phyloP scores from a whole-genome alignment of 2,113 vertebrate genomes.

The Corythoichthys haematopterus region DNA sequence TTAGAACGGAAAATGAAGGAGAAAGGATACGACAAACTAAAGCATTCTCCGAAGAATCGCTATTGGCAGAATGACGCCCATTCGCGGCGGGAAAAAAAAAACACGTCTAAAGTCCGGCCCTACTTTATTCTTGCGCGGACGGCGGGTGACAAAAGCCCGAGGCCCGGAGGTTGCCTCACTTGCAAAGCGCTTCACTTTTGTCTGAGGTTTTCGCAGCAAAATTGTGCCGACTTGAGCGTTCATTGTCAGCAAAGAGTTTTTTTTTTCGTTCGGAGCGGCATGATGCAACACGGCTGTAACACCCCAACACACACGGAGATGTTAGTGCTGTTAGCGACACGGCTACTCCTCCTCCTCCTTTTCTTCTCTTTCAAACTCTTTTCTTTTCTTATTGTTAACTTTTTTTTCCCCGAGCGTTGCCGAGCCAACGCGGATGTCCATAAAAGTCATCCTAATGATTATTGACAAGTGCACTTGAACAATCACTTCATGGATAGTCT shows the following conservation, averaged over 20 bases:
- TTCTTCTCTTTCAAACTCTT: conserved; percentile 66
- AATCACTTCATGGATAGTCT: no score
- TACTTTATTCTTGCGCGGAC: not conserved
- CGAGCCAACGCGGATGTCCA: not conserved
- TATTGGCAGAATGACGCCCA: no score
- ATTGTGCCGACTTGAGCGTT: conserved; percentile 77
- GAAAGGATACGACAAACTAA: no score
- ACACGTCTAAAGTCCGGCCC: not conserved
- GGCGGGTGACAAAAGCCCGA: conserved; percentile 53
- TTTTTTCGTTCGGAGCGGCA: conserved; percentile 67
- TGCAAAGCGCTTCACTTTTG: conserved; percentile 72
- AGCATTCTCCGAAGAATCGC: no score
- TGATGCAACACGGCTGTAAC: conserved; percentile 77
- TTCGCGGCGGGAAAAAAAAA: conserved; percentile 21
- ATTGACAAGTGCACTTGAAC: not conserved
- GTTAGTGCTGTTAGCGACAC: conserved; percentile 74
- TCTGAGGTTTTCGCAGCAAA: conserved; percentile 70
- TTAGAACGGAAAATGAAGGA: no score
- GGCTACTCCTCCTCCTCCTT: conserved; percentile 64
- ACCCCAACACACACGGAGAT: conserved; percentile 51
- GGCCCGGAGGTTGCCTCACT: conserved; percentile 73
- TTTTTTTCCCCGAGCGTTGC: not conserved
- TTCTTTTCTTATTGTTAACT: conserved; percentile 14
- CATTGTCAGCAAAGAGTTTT: conserved; percentile 75
- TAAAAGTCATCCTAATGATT: not conserved